phyloP scores from a whole-genome alignment of 1,140 invertebrate species.

The Eriocheir sinensis region DNA sequence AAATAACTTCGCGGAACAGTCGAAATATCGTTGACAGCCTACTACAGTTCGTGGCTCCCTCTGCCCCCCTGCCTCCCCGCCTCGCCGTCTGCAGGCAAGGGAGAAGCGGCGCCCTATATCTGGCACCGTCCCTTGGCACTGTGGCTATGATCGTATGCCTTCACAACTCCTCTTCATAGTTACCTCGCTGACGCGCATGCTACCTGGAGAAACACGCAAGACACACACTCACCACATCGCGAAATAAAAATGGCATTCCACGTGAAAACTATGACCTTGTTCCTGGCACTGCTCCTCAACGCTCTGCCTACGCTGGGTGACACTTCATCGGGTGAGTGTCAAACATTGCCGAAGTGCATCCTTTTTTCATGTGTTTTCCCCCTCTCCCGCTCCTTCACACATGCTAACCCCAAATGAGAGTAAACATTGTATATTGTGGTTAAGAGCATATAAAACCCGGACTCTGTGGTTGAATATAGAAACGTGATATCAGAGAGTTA shows the following conservation, averaged over 20 bases:
- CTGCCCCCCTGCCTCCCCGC: background rate
- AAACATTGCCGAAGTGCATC: background rate
- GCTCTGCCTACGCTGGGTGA: background rate
- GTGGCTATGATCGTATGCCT: background rate
- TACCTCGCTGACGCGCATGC: background rate
- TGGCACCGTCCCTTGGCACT: background rate
- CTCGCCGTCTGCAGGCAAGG: background rate
- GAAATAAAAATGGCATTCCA: background rate
- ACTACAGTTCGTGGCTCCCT: background rate
- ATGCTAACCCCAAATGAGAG: too few species aligned
- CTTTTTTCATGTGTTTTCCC: background rate
- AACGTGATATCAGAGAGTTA: background rate
- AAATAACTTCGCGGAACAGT: constrained; percentile 1
- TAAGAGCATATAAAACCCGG: too few species aligned
- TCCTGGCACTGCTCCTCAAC: background rate
- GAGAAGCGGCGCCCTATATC: background rate
- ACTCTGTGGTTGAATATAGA: background rate
- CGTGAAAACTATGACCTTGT: background rate
- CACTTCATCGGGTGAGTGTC: background rate
- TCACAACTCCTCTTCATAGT: background rate
- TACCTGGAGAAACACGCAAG: background rate
- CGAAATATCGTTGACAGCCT: background rate
- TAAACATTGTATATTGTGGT: too few species aligned
- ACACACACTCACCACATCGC: background rate
- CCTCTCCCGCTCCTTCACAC: background rate